A percentile compares a stretch with the other conserved stretches of the same genome.
Evolutionary conservation across 2,797 vertebrate genomes (phyloP).

Genomic region (Pseudopleuronectes americanus): DNA sequence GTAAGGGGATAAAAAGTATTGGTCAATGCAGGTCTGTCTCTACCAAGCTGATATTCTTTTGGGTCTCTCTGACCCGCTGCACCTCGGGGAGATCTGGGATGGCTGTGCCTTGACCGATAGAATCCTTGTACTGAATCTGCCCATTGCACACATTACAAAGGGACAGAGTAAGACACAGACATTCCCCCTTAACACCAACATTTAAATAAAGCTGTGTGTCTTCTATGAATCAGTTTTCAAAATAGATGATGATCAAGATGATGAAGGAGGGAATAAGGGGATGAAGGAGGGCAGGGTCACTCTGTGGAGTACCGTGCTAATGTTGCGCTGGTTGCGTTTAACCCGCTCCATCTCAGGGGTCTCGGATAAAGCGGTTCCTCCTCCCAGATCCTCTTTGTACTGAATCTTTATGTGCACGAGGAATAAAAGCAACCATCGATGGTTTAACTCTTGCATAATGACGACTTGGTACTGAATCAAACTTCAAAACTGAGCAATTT

Average conservation of each 20-base stretch:
- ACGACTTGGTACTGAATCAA: background rate
- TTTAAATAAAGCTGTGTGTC: background rate
- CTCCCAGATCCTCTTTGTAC: constrained; percentile 94
- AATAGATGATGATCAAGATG: too few species aligned
- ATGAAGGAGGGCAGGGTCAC: constrained; percentile 58
- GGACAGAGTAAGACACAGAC: constrained; percentile 55
- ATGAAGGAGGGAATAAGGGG: constrained; percentile 23
- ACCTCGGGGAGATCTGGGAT: constrained; percentile 96
- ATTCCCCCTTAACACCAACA: constrained; percentile 16
- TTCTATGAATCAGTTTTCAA: too few species aligned
- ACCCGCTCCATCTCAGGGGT: constrained; percentile 97
- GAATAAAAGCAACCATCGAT: constrained; percentile 73
- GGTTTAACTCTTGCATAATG: background rate
- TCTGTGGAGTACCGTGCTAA: constrained; percentile 91
- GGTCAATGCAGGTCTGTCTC: constrained; percentile 48
- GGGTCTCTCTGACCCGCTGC: constrained; percentile 94
- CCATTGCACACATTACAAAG: constrained; percentile 53
- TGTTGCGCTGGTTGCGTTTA: constrained; percentile 93
- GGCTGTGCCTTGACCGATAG: constrained; percentile 91
- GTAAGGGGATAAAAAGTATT: constrained; percentile 1
- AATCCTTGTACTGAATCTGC: constrained; percentile 97
- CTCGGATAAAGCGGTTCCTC: constrained; percentile 91
- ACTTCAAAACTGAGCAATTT: background rate
- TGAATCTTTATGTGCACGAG: constrained; percentile 87
- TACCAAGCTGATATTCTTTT: constrained; percentile 99